phyloP scores from a whole-genome alignment of 2,888 invertebrate species.

The Drosophila barbarae region DNA sequence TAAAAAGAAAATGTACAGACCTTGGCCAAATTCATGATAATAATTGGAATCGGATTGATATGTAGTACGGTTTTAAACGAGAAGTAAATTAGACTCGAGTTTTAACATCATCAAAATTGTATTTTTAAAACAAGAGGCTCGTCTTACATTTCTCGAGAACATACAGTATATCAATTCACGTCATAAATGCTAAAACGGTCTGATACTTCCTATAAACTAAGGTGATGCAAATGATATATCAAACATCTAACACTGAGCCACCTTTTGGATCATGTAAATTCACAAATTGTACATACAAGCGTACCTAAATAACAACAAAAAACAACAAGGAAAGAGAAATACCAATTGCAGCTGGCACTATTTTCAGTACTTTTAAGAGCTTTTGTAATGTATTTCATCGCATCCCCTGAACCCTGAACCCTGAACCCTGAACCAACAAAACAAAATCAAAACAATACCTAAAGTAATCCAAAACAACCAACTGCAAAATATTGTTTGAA shows the following conservation, averaged over 20 bases:
- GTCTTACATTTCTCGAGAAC: conserved; percentile 1
- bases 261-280: conserved; percentile 30
- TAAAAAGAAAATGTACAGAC: conserved; percentile 47
- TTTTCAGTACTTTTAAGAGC: conserved; percentile 29
- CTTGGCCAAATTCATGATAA: conserved; percentile 26
- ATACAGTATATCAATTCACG: conserved; percentile 9
- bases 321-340: conserved; percentile 14
- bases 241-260: conserved; percentile 16
- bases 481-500: conserved; percentile 34
- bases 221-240: conserved; percentile 28
- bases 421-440: conserved; percentile 10
- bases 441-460: conserved; percentile 11
- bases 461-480: conserved; percentile 32
- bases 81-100: conserved; percentile 1
- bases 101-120: background rate
- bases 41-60: conserved; percentile 23
- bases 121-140: background rate
- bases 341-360: conserved; percentile 27
- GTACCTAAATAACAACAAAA: conserved; percentile 26
- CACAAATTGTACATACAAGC: conserved; percentile 36
- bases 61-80: conserved; percentile 1
- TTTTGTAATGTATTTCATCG: conserved; percentile 47
- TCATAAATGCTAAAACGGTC: conserved; percentile 17
- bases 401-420: conserved; percentile 12
- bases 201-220: conserved; percentile 24